phyloP scores from a whole-genome alignment of 2,797 vertebrate species.

The Babyrousa celebensis region DNA sequence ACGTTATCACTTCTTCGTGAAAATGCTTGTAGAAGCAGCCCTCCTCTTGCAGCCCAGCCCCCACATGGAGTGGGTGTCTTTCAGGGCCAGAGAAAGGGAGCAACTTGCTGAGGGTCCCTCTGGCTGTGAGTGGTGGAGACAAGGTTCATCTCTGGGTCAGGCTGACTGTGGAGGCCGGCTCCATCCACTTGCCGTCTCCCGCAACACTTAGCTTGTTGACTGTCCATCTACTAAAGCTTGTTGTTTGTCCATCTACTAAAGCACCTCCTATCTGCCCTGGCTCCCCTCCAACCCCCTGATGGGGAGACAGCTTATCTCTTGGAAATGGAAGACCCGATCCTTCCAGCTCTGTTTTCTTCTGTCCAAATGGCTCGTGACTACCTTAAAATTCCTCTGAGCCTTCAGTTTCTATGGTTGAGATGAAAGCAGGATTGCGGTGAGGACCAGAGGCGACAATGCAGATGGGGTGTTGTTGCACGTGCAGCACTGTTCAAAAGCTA shows the following conservation, averaged over 20 bases:
- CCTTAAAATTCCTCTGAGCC: background rate
- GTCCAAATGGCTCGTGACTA: background rate
- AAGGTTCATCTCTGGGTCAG: background rate
- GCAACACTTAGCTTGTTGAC: background rate
- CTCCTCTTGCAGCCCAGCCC: background rate
- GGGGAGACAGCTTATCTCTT: background rate
- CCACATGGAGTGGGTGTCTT: background rate
- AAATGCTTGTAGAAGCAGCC: background rate
- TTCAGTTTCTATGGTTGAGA: background rate
- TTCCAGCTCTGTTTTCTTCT: background rate
- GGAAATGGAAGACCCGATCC: background rate
- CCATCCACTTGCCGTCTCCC: background rate
- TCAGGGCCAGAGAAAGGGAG: background rate
- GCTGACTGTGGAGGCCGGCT: background rate
- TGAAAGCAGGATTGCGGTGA: background rate
- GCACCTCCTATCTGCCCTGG: background rate
- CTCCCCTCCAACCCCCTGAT: background rate
- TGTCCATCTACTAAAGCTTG: background rate
- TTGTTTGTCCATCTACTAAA: background rate
- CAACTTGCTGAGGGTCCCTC: background rate
- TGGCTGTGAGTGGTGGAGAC: background rate
- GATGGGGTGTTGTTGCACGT: rapidly evolving
- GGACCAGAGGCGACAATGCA: background rate
- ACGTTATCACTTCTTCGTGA: background rate
- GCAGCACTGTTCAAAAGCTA: background rate